Conservation (phyloP, 1,140 invertebrate genomes). For the Anagrus nilaparvatae region DNA sequence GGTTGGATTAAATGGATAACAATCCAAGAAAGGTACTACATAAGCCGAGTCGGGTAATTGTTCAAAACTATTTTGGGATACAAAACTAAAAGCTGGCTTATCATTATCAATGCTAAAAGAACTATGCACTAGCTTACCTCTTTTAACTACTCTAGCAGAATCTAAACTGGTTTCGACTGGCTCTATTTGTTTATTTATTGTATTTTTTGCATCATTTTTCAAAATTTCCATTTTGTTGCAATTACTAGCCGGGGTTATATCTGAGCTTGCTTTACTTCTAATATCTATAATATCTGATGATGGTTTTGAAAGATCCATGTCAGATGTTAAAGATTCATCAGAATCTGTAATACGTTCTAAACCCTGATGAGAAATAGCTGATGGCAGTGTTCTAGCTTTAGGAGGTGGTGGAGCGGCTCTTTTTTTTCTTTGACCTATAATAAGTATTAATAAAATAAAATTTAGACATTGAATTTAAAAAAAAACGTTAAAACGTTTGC, state of each 20-base stretch:
- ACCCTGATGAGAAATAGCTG: conserved; percentile 34
- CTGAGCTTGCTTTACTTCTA: conserved; percentile 22
- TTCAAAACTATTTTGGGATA: conserved; percentile 20
- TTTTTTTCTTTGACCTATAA: conserved; percentile 35
- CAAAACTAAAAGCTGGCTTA: conserved; percentile 23
- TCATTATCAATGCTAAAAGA: conserved; percentile 19
- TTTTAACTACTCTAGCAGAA: conserved; percentile 31
- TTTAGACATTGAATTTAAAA: background rate
- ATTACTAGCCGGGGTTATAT: conserved; percentile 15
- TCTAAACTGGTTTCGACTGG: conserved; percentile 21
- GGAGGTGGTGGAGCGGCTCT: conserved; percentile 34
- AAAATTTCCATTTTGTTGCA: conserved; percentile 2
- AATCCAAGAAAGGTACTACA: too few species aligned
- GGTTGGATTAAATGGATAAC: too few species aligned
- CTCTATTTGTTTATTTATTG: conserved; percentile 4
- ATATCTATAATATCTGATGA: conserved; percentile 31
- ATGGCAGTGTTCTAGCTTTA: conserved; percentile 29
- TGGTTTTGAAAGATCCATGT: conserved; percentile 36
- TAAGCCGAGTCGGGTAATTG: conserved; percentile 12
- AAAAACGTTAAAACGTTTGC: conserved; percentile 7
- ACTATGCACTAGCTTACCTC: conserved; percentile 37
- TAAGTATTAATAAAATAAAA: background rate
- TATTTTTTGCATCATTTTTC: conserved; percentile 6
- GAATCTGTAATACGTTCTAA: conserved; percentile 37
- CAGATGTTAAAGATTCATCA: conserved; percentile 36